Evolutionary conservation across 2,113 vertebrate genomes (phyloP), one percentile per base, ranked within the genome.

Genomic region (Hemichromis elongatus): DNA sequence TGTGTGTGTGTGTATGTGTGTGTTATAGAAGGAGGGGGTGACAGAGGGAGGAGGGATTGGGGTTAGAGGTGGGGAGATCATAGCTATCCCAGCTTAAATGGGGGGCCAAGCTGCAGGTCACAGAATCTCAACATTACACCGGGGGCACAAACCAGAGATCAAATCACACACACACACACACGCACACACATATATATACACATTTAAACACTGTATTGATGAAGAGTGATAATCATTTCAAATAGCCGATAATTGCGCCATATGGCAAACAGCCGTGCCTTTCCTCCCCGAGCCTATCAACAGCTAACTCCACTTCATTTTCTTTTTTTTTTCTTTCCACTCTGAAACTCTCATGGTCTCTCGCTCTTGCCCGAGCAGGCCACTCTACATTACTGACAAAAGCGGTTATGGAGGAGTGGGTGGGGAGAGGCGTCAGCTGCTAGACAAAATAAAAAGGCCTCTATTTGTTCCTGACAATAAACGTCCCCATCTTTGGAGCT

Each of bases 21-120:
- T 57, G 88, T 42, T 53, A n/a, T 68, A 3, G 61, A 63, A 83
- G 12, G 54, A 54, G 87, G 83, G 75, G 78, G 81, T 85, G 75
- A 78, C n/a, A 19, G 19, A 59, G 45, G 68, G 79, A 77, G 88
- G 80, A 50, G 68, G 68, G 80, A 78, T 82, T 59, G 86, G 75
- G 82, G 85, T 84, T 89, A 85, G 75, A 82, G 50, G 63, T 90
- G 91, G 82, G 93, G 91, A 88, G 95, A 94, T 95, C 94, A 94
- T 94, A 95, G 95, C 93, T 91, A 89, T 92, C 78, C 94, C 95
- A 89, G 88, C 86, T 93, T 95, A 95, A 94, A 93, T 91, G 91
- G 91, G 90, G 91, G 95, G 95, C 93, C 94, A 94, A 92, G 92
- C 77, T 92, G 89, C 56, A 84, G 94, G 95, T 90, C 94, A 89